A percentile compares a stretch with the other conserved stretches of the same genome.
These are phyloP conservation scores for Gymnobelideus leadbeateri DNA, from an alignment of 2,113 vertebrate genomes.

Conservation along the genomic window DNA sequence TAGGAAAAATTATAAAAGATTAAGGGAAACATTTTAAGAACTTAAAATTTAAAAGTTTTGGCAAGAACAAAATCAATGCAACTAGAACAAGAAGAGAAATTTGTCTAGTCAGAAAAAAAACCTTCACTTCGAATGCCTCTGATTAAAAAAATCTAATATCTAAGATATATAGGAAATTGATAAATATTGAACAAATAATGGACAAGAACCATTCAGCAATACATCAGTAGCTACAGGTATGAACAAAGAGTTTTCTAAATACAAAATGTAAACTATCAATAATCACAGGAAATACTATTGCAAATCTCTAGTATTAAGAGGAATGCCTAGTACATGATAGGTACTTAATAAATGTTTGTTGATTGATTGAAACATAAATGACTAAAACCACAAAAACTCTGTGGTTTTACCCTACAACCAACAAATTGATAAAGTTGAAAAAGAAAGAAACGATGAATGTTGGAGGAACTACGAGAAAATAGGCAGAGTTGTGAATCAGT, in stretches of 20 bases:
- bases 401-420: not conserved
- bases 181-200: not conserved
- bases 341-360: not conserved
- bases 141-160: not conserved
- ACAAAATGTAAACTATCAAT: not conserved
- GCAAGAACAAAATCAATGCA: not conserved
- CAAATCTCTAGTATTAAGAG: not conserved
- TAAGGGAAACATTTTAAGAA: not conserved
- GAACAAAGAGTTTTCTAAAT: not conserved
- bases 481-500: not conserved
- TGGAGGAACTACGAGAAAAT: not conserved
- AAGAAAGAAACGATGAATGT: not conserved
- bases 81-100: not conserved
- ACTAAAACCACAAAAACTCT: not conserved
- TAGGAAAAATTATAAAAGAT: not conserved
- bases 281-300: not conserved
- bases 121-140: not conserved
- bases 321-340: not conserved
- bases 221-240: not conserved
- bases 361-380: not conserved
- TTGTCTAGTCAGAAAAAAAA: not conserved
- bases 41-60: not conserved
- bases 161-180: not conserved
- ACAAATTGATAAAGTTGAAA: not conserved
- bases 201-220: not conserved